Evolutionary conservation across 2,888 invertebrate species (phyloP), one percentile per base, ranked within the genome.

Genomic region (Sphinx pinastri): DNA sequence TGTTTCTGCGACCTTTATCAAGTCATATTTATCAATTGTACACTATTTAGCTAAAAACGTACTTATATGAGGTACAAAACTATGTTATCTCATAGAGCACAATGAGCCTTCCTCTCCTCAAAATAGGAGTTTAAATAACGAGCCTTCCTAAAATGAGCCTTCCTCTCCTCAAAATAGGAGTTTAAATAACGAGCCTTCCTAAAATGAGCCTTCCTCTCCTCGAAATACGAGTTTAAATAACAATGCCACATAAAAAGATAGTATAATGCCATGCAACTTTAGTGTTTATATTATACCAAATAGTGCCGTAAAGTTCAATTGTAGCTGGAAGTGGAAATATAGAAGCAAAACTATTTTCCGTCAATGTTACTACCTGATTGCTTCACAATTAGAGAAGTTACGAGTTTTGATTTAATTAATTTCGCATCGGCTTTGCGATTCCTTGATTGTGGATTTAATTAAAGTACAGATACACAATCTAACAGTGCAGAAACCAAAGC

Each of bases 371-470:
- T n/a, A 60, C 63, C 71, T 75, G 76, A 78, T 76, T 76, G 76
- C 76, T 72, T 71, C 74, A 74, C 75, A 75, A 77, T 79, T 77
- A 74, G 70, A 68, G 67, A 72, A 68, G 73, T 69, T 70, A 72
- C 71, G 68, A 72, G 73, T 72, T 71, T 75, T 76, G 72, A 77
- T 77, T 77, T 70, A 78, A 80, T 81, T 81, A 76, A 78, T 80
- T 76, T 75, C 69, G 67, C 71, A 72, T 71, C 69, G 68, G 68
- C 51, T 52, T 68, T 67, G 59, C 47, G 19, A 68, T 19, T 66
- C 47, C 25, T 49, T 49, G 57, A 68, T 68, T 57, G 31, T 70
- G 19, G 70, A 52, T 57, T 70, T 70, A 72, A 73, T 77, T 72
- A 70, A 72, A 74, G 70, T 66, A 54, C 14, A 63, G 47, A 63